Evolutionary conservation across 2,113 vertebrate genomes (phyloP), one percentile per base, ranked within the genome.

Genomic region (Herpetotheres cachinnans): DNA sequence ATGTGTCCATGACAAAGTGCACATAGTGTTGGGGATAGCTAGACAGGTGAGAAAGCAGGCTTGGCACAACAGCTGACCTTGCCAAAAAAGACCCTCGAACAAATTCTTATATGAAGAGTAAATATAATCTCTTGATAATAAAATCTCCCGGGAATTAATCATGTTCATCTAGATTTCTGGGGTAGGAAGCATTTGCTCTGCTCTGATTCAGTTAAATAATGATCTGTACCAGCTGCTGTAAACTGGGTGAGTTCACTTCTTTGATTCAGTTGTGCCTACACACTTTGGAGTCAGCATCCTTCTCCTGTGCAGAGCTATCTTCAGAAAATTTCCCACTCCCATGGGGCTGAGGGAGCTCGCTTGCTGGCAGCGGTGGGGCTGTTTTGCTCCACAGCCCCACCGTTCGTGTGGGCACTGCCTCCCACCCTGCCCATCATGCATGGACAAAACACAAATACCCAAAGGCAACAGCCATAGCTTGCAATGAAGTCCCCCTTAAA

Each of bases 131-230:
- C 42, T 36, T 65, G 34, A 34, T 74, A 65, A 71, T 14, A 84
- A 93, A 71, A 79, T 76, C 62, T 89, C 56, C 49, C 26, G 30
- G n/a, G 56, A 67, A 92, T 96, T 86, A 84, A 65, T 87, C 61
- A 95, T 5, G 0, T 78, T 95, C 83, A 69, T 72, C 81, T 92
- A 83, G 54, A 91, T 91, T 95, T 82, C 54, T 58, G 62, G 67
- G 54, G 40, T 82, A 87, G 94, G 81, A 94, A 95, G 78, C 46
- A 30, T 89, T 79, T 85, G 36, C 54, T 89, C 56, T 67, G 36
- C n/a, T 92, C 73, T 91, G 95, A 96, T 89, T 95, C 95, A 93
- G 86, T 79, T 80, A 56, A 92, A 79, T 61, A 82, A 89, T 82
- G 62, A 93, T 95, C 73, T 89, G 89, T 85, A 76, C 61, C 93